Evolutionary conservation across 1,140 invertebrate species (phyloP), one percentile per base, ranked within the genome.

Genomic region (Micrasema longulum): DNA sequence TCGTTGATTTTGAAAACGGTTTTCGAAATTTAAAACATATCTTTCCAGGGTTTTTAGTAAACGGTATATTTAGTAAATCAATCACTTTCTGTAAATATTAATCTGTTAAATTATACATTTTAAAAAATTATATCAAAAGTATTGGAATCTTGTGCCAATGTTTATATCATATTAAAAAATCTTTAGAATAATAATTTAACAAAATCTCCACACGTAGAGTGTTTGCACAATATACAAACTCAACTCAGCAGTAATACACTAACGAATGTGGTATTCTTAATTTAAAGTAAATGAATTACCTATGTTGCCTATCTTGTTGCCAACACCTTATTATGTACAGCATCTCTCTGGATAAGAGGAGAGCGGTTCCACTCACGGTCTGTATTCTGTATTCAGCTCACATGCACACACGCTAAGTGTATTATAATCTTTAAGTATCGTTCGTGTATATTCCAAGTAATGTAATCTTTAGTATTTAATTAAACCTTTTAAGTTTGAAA

Each of bases 21-120:
- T 74, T 75, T 75, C 73, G 73, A 72, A 75, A 75, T 75, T 75
- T 71, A 75, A 75, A 75, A 75, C 73, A 75, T 75, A 75, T 75
- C 73, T 75, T 75, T 75, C 73, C 73, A 75, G 73, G 73, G 73
- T 75, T 75, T n/a, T 75, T 75, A 75, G 73, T 75, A 75, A 75
- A 75, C 73, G 69, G 69, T 75, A 68, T 71, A n/a, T n/a, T n/a
- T 75, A 75, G 73, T 75, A 72, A 74, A 74, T 74, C 73, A 74
- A n/a, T n/a, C n/a, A n/a, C n/a, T n/a, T n/a, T 75, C 69, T 75
- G 73, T 75, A 75, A 63, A 75, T 75, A 75, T 75, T 71, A 72
- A 69, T 66, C 73, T 75, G 73, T 75, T 75, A 75, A n/a, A n/a
- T 63, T 74, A 75, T 57, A 75, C 67, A 71, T 74, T 41, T 71